These are phyloP conservation scores for Geodia barretti DNA, from an alignment of 37 sponge, comb jelly and placozoan species.

Conservation along the genomic window DNA sequence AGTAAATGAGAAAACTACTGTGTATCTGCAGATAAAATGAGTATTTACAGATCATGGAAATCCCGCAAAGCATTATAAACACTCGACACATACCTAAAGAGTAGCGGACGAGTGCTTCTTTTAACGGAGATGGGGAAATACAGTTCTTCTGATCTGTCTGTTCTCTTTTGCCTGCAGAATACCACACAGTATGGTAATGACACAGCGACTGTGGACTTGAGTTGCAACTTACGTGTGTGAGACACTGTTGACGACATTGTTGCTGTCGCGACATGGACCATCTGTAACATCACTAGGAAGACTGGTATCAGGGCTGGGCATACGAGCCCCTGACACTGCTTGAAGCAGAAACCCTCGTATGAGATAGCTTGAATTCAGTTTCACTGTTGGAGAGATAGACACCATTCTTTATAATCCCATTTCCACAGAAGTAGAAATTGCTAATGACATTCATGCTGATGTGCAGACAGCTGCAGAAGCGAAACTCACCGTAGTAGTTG, in stretches of 20 bases:
- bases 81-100: too few relatives aligned
- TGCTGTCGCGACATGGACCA: slow-evolving; percentile 1
- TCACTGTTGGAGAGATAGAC: not conserved
- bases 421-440: not conserved
- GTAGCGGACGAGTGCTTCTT: too few relatives aligned
- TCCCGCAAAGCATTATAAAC: too few relatives aligned
- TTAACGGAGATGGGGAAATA: too few relatives aligned
- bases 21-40: not conserved
- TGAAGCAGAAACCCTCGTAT: not conserved
- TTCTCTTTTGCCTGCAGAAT: too few relatives aligned
- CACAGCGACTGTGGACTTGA: too few relatives aligned
- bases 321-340: not conserved
- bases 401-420: too few relatives aligned
- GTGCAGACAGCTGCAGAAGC: not conserved
- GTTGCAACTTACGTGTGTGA: not conserved
- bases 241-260: not conserved
- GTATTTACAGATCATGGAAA: too few relatives aligned
- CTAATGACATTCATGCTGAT: not conserved
- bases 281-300: not conserved
- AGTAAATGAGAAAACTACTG: not conserved
- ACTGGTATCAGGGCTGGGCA: not conserved
- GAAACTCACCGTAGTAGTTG: not conserved
- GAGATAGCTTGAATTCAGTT: not conserved
- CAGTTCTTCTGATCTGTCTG: too few relatives aligned
- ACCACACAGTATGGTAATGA: too few relatives aligned